phyloP scores from a whole-genome alignment of 2,888 invertebrate species.

The Balanococcus diminutus region DNA sequence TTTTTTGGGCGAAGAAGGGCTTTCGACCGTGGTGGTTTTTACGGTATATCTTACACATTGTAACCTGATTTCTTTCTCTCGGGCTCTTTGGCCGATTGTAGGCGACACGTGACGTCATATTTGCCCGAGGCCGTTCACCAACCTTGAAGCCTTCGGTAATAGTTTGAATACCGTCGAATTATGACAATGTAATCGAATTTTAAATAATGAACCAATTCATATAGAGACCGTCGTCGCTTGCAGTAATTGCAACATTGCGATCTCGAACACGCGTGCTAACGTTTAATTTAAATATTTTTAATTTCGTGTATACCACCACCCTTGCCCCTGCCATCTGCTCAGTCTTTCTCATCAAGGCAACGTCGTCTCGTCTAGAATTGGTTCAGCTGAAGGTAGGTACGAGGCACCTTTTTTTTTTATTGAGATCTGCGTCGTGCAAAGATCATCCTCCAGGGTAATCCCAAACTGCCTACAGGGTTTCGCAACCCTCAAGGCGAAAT shows the following conservation, averaged over 20 bases:
- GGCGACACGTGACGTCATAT: constrained; percentile 39
- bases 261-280: neutral
- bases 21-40: neutral
- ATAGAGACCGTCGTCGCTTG: neutral
- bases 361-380: neutral
- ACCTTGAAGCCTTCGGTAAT: constrained; percentile 21
- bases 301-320: neutral
- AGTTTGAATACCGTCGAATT: constrained; percentile 37
- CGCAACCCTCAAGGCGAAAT: neutral
- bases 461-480: neutral
- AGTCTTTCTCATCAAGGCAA: neutral
- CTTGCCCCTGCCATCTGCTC: neutral
- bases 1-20: neutral
- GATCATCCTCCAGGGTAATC: neutral
- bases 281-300: constrained; percentile 27
- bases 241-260: constrained; percentile 1
- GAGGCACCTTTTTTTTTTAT: neutral
- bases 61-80: constrained; percentile 3
- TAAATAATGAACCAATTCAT: constrained; percentile 41
- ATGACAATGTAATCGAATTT: constrained; percentile 43
- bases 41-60: neutral
- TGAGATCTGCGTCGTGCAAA: neutral
- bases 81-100: neutral
- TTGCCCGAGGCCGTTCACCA: constrained; percentile 30
- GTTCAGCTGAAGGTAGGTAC: neutral